Conservation (phyloP, 2,113 vertebrate species). For the Cyanistes caeruleus region DNA sequence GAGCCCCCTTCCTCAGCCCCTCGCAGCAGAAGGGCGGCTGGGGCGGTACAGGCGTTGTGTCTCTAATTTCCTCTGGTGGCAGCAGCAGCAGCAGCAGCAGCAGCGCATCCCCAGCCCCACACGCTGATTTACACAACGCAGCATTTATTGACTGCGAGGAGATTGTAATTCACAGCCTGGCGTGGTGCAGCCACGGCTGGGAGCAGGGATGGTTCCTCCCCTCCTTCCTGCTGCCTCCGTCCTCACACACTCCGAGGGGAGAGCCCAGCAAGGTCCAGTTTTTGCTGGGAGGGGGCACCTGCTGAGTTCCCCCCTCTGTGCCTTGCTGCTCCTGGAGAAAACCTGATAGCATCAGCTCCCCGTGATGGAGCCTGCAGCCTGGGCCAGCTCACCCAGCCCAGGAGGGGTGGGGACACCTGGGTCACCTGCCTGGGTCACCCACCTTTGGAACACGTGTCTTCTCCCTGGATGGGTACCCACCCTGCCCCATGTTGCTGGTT, state of each 20-base stretch:
- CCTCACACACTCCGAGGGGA: fast-evolving
- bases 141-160: not conserved
- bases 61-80: not conserved
- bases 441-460: fast-evolving
- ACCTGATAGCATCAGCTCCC: fast-evolving
- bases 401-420: not conserved
- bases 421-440: not conserved
- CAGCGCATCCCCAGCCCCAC: not conserved
- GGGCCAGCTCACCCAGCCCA: not conserved
- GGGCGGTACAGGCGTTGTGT: not conserved
- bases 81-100: not conserved
- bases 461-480: no score
- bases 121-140: not conserved
- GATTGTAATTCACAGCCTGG: not conserved
- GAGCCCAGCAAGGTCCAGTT: not conserved
- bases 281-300: fast-evolving
- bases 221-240: not conserved
- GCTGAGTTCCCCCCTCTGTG: not conserved
- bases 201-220: not conserved
- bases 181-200: not conserved
- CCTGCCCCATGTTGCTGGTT: fast-evolving
- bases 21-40: not conserved
- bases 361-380: fast-evolving
- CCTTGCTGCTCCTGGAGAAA: not conserved
- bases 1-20: not conserved